These are phyloP conservation scores for Nestor notabilis DNA, from an alignment of 2,113 vertebrate species.

Conservation along the genomic window DNA sequence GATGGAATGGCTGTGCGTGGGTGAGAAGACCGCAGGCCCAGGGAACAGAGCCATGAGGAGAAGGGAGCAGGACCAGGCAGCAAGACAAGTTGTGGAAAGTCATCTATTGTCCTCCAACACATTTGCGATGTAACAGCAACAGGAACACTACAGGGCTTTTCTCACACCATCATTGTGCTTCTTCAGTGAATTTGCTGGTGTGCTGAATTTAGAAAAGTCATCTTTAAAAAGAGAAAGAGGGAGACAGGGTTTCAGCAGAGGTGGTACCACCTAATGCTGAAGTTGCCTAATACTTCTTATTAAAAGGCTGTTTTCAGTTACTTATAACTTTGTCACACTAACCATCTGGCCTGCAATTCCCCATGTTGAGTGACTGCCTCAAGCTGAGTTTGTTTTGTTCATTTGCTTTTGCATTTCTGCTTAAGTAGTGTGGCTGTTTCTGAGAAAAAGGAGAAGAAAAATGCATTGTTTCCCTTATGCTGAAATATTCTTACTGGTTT, in stretches of 20 bases:
- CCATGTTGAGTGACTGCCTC: conserved; percentile 31
- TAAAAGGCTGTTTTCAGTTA: conserved; percentile 33
- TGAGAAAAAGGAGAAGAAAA: conserved; percentile 46
- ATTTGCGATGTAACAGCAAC: not conserved
- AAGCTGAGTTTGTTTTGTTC: conserved; percentile 49
- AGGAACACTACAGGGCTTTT: not conserved
- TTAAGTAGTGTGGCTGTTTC: not conserved
- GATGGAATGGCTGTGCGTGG: not conserved
- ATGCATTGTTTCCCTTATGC: conserved; percentile 23
- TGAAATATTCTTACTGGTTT: not conserved
- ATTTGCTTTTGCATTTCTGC: conserved; percentile 35
- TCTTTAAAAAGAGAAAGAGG: not conserved
- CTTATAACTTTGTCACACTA: conserved; percentile 51
- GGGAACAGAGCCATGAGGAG: not conserved
- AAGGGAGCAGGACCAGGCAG: not conserved
- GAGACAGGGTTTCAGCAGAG: not conserved
- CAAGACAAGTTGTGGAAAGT: not conserved
- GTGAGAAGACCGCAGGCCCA: not conserved
- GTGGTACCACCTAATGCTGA: conserved; percentile 24
- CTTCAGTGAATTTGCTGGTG: not conserved
- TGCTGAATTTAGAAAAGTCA: not conserved
- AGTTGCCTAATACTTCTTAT: conserved; percentile 23
- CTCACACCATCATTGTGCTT: not conserved
- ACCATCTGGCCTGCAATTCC: conserved; percentile 43
- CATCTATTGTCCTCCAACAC: not conserved